Evolutionary conservation across 2,797 vertebrate genomes (phyloP).

Genomic region (Threskiornis aethiopicus): DNA sequence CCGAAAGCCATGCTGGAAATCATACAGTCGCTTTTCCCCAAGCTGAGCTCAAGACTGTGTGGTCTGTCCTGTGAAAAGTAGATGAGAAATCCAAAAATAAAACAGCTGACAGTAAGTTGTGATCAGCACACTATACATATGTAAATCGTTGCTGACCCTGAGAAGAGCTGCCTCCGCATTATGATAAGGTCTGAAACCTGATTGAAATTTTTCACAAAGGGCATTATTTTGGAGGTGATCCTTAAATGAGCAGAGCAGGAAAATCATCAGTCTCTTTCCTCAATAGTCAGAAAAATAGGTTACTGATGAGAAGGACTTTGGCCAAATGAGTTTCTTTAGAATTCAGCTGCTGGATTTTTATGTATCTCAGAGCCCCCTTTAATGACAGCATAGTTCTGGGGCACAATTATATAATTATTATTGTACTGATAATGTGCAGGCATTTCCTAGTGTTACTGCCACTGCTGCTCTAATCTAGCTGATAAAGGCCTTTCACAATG

Average conservation of each 20-base stretch:
- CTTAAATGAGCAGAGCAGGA: conserved; percentile 28
- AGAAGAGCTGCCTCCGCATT: conserved; percentile 55
- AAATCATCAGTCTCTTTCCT: conserved; percentile 1
- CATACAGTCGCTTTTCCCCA: neutral
- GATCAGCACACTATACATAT: conserved; percentile 52
- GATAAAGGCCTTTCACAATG: neutral
- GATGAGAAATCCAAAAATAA: conserved; percentile 68
- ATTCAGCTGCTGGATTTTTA: neutral
- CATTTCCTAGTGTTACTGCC: neutral
- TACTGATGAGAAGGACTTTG: neutral
- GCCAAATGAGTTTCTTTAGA: conserved; percentile 7
- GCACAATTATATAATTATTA: conserved; percentile 6
- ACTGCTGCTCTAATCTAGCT: neutral
- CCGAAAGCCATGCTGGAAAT: neutral
- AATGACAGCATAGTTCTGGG: neutral
- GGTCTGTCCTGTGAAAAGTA: conserved; percentile 58
- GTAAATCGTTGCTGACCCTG: conserved; percentile 54
- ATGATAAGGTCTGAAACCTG: conserved; percentile 58
- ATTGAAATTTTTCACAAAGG: conserved; percentile 60
- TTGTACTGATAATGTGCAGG: neutral
- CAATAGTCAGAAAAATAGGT: neutral
- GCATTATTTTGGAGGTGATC: conserved; percentile 55
- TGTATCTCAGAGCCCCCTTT: neutral
- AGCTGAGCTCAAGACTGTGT: conserved; percentile 43
- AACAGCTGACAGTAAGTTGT: conserved; percentile 50